Conservation (phyloP, 1,140 invertebrate genomes). For the Pogonomyrmex californicus region DNA sequence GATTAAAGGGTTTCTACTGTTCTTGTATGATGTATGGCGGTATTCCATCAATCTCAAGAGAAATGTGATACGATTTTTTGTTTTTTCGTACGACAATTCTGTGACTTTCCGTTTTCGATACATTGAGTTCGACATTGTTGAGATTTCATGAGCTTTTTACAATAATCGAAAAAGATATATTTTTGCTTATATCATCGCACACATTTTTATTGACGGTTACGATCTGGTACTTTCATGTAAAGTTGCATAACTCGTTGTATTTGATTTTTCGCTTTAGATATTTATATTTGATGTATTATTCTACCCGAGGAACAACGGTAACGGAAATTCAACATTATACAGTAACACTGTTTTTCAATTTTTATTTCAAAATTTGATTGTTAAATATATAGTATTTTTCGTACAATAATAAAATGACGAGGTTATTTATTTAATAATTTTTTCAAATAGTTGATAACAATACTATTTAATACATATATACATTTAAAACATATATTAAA, state of each 20-base stretch:
- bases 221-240: not conserved
- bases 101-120: not conserved
- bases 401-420: not conserved
- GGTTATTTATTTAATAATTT: not conserved
- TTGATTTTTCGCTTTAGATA: not conserved
- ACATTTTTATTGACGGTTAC: not conserved
- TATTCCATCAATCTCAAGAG: constrained; percentile 20
- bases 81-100: constrained; percentile 24
- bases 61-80: constrained; percentile 30
- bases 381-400: not conserved
- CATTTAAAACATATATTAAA: not conserved
- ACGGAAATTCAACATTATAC: not conserved
- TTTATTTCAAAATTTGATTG: not conserved
- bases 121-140: not conserved
- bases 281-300: constrained; percentile 11
- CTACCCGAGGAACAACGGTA: not conserved
- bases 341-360: constrained; percentile 1
- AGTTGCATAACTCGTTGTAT: constrained; percentile 43
- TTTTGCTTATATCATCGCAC: not conserved
- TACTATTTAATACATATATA: not conserved
- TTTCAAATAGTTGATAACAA: not conserved
- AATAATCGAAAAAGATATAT: not conserved
- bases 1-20: constrained; percentile 44
- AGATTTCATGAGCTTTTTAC: not conserved
- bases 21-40: constrained; percentile 21